These are phyloP conservation scores for Thymelicus acteon DNA, from an alignment of 2,888 invertebrate species.

Conservation along the genomic window DNA sequence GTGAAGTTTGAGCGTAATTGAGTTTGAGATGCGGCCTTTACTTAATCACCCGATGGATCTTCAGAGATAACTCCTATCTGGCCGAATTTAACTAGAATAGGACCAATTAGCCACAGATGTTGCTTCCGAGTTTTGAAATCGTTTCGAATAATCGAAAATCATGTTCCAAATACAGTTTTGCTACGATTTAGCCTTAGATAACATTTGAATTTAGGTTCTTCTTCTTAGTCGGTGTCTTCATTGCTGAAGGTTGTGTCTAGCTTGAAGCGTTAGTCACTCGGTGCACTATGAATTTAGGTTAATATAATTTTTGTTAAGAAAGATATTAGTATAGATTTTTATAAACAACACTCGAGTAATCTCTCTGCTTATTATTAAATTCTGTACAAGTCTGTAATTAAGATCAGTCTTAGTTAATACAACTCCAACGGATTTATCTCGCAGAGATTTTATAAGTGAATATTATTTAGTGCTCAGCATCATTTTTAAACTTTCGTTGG, in stretches of 20 bases:
- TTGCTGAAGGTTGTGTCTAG: too few relatives aligned
- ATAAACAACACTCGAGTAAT: too few relatives aligned
- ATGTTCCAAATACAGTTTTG: not conserved
- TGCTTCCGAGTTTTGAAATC: constrained; percentile 39
- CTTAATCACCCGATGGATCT: constrained; percentile 52
- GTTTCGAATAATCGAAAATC: constrained; percentile 17
- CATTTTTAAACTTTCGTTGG: not conserved
- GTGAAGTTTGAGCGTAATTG: constrained; percentile 49
- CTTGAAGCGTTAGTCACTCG: too few relatives aligned
- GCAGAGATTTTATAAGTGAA: not conserved
- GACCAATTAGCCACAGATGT: constrained; percentile 47
- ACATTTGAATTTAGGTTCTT: not conserved
- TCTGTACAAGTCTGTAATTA: not conserved
- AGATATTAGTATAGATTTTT: too few relatives aligned
- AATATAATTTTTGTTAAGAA: not conserved
- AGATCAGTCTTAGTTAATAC: not conserved
- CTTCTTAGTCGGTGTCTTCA: too few relatives aligned
- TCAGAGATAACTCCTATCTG: constrained; percentile 48
- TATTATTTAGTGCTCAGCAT: constrained; percentile 4
- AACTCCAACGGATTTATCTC: constrained; percentile 1
- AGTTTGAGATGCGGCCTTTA: constrained; percentile 47
- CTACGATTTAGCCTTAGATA: not conserved
- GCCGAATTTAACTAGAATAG: constrained; percentile 46
- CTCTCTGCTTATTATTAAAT: not conserved
- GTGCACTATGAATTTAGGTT: too few relatives aligned